A percentile compares a stretch with the other conserved stretches of the same genome.
These are phyloP conservation scores for Montifringilla adamsi DNA, from an alignment of 2,113 vertebrate genomes.

Conservation along the genomic window DNA sequence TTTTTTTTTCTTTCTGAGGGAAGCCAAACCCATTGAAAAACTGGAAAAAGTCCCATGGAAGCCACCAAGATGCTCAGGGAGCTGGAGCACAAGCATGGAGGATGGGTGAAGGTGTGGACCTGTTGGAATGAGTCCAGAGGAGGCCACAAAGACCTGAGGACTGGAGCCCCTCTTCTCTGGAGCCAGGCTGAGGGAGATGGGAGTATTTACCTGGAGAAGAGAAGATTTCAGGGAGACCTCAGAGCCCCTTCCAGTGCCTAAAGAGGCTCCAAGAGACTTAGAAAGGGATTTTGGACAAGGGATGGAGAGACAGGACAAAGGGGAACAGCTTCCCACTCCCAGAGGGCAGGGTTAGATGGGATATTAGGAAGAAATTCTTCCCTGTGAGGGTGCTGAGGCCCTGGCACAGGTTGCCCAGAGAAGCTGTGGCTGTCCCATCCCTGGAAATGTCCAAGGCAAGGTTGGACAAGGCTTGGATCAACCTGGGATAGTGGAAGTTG, in stretches of 20 bases:
- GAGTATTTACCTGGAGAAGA: rapidly evolving
- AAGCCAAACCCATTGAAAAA: not conserved
- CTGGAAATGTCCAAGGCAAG: not conserved
- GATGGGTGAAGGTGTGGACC: not conserved
- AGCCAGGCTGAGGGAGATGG: not conserved
- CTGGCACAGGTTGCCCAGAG: rapidly evolving
- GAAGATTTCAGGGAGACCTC: rapidly evolving
- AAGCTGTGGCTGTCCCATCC: not conserved
- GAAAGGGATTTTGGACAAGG: not conserved
- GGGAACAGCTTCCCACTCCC: not conserved
- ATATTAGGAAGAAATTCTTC: not conserved
- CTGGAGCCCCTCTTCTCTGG: not conserved
- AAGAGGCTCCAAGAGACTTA: not conserved
- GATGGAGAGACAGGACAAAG: not conserved
- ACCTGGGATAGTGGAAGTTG: rapidly evolving
- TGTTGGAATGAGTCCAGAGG: not conserved
- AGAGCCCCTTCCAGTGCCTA: not conserved
- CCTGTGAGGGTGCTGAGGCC: rapidly evolving
- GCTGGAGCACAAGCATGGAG: not conserved
- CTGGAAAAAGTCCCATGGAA: not conserved
- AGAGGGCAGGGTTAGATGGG: not conserved
- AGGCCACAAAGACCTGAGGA: not conserved
- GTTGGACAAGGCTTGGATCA: not conserved
- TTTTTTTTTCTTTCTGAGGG: not conserved
- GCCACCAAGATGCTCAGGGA: not conserved